phyloP scores from a whole-genome alignment of 2,113 vertebrate species.

The Podarcis raffonei region DNA sequence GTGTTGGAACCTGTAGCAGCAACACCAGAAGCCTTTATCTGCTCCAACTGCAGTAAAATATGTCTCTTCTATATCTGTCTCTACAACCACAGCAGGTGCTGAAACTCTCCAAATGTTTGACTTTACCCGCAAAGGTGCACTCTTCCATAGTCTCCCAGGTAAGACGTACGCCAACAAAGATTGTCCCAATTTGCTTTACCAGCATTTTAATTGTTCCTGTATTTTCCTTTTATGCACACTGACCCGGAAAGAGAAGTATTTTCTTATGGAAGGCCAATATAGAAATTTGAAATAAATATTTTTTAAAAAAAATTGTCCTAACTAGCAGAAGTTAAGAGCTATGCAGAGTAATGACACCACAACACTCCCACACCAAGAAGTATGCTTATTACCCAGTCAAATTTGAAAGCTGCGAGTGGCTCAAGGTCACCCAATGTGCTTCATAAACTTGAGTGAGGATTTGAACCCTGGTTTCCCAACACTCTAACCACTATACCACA shows the following conservation, averaged over 20 bases:
- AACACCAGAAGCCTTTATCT: too few relatives aligned
- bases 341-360: neutral
- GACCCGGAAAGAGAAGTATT: neutral
- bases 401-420: neutral
- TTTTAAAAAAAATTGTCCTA: too few relatives aligned
- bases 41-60: too few relatives aligned
- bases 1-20: too few relatives aligned
- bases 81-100: too few relatives aligned
- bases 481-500: neutral
- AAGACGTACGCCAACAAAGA: too few relatives aligned
- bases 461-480: neutral
- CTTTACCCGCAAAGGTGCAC: too few relatives aligned
- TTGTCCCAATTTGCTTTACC: neutral
- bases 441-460: too few relatives aligned
- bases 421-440: too few relatives aligned
- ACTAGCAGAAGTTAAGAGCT: neutral
- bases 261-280: neutral
- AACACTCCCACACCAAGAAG: neutral
- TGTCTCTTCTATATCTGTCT: too few relatives aligned
- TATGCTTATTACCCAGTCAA: neutral
- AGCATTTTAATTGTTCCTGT: neutral
- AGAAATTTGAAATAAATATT: neutral
- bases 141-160: neutral
- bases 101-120: too few relatives aligned
- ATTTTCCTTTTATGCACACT: neutral